These are phyloP conservation scores for Eupleurogrammus muticus DNA, from an alignment of 2,797 vertebrate genomes.

Conservation along the genomic window DNA sequence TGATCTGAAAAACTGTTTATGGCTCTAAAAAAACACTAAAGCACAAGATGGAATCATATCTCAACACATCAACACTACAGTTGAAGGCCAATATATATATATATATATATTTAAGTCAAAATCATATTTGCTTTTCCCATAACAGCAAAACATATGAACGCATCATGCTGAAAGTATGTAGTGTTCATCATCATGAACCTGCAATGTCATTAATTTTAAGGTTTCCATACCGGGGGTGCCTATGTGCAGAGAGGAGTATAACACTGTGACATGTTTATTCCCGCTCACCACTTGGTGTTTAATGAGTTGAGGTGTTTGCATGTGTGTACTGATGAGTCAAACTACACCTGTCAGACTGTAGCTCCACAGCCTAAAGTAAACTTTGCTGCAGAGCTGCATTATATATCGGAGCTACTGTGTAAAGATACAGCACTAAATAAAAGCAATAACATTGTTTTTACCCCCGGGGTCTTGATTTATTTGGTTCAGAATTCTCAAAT, in stretches of 20 bases:
- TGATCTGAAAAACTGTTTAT: constrained; percentile 42
- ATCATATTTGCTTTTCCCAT: constrained; percentile 15
- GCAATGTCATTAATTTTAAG: constrained; percentile 44
- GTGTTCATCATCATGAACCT: constrained; percentile 16
- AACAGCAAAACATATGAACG: constrained; percentile 26
- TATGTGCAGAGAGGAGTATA: constrained; percentile 20
- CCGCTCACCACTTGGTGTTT: constrained; percentile 29
- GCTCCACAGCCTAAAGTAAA: constrained; percentile 15
- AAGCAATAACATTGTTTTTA: not conserved
- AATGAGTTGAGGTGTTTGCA: constrained; percentile 34
- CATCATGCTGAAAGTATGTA: not conserved
- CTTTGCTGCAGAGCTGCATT: not conserved
- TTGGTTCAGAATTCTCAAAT: constrained; percentile 23
- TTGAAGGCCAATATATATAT: not conserved
- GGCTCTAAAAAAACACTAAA: constrained; percentile 44
- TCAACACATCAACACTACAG: constrained; percentile 5
- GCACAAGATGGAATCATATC: constrained; percentile 19
- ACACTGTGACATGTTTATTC: constrained; percentile 52
- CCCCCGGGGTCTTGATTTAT: constrained; percentile 23
- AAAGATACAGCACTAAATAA: constrained; percentile 1
- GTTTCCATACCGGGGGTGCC: constrained; percentile 40
- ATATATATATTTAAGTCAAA: constrained; percentile 1
- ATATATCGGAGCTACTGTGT: not conserved
- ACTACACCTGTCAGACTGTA: constrained; percentile 12
- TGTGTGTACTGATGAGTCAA: constrained; percentile 22